Base-by-base conservation (phyloP, 2,113 vertebrate species). In the Acrocephalus kingi region DNA sequence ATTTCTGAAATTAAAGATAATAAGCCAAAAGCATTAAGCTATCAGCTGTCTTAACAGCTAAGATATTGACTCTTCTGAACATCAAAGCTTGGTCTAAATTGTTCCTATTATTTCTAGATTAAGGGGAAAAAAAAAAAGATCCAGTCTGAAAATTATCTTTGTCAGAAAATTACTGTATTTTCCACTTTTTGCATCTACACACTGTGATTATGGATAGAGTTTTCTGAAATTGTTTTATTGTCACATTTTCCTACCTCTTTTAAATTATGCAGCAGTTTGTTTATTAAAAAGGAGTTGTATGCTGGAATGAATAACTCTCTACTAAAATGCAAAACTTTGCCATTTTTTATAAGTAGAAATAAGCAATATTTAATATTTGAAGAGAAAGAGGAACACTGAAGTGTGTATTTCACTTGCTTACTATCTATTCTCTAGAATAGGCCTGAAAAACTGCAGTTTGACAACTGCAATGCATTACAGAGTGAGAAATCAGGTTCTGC, bases 51-150 rank as follows among this genome's bases (percentile, higher is more conserved):
- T 84, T 88, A 96, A 82, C 58, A 93, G 84, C 55, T 92, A 93
- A 93, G 82, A 89, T 92, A 76, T 37, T 89, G 89, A 86, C 84
- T 84, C 33, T 84, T 91, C 72, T 74, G 71, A 96, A 95, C 67
- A 97, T 90, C 84, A 96, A 96, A 97, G 90, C 45, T 84, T 56
- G 43, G 72, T 77, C 48, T 93, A 95, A 87, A 93, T 92, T 90
- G 52, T 81, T 37, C 10, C 28, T 85, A 69, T 93, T 95, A 94
- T 69, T 92, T 87, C 41, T 58, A 46, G 31, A 46, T 48, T 39
- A 61, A 41, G 41, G 49, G 4, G n/a, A n/a, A n/a, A 28, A 45
- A 21, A 46, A 33, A n/a, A 8, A 27, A 3, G 10, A 30, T 52
- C 31, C 5, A 13, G 12, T 73, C 22, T 83, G 37, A 89, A 92